A percentile compares a stretch with the other conserved stretches of the same genome.
phyloP scores from a whole-genome alignment of 2,113 vertebrate genomes.

The Amphiprion percula region DNA sequence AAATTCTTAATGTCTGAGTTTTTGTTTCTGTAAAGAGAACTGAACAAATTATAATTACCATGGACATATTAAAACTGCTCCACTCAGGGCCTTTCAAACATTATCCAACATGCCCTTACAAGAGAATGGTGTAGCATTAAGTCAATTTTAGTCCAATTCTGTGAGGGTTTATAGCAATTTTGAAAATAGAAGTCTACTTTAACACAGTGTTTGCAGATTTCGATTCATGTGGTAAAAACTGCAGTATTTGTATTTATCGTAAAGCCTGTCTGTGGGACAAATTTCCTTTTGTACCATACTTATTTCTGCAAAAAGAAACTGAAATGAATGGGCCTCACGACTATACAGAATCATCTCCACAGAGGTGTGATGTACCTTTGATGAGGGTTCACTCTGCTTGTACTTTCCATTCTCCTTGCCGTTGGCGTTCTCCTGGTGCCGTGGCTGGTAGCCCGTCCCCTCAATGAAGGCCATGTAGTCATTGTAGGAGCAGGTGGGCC shows the following conservation, averaged over 20 bases:
- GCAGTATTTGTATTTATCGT: too few species aligned
- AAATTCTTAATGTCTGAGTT: constrained; percentile 9
- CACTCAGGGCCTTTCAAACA: too few species aligned
- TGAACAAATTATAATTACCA: neutral
- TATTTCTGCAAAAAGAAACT: neutral
- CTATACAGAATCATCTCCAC: neutral
- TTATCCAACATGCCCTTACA: too few species aligned
- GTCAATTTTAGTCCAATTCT: too few species aligned
- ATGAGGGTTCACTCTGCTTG: constrained; percentile 90
- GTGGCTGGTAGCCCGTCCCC: constrained; percentile 88
- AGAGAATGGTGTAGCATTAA: too few species aligned
- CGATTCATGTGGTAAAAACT: too few species aligned
- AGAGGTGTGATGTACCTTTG: constrained; percentile 85
- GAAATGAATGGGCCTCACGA: neutral
- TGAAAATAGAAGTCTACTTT: too few species aligned
- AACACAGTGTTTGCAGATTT: too few species aligned
- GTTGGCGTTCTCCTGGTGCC: constrained; percentile 85
- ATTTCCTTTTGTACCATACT: neutral
- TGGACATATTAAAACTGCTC: too few species aligned
- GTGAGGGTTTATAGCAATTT: too few species aligned
- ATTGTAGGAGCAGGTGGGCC: constrained; percentile 97
- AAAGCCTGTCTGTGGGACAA: too few species aligned
- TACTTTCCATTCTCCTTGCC: constrained; percentile 90
- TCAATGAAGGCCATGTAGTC: constrained; percentile 98
- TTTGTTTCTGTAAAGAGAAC: constrained; percentile 10